Conservation (phyloP, 2,888 invertebrate genomes). For the Epirrhoe alternata region DNA sequence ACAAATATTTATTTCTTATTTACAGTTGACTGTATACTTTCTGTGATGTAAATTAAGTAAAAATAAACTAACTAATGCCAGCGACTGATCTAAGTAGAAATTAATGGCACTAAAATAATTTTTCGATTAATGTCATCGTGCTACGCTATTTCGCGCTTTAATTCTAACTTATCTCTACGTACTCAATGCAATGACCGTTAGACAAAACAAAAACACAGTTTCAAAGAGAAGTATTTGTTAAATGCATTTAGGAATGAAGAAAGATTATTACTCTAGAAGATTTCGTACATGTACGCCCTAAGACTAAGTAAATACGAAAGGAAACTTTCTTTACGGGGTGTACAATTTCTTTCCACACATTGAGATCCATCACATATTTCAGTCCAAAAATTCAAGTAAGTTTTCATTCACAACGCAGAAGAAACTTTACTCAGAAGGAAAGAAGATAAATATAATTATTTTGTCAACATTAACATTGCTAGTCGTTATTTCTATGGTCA, state of each 20-base stretch:
- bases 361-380: constrained; percentile 43
- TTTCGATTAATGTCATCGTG: constrained; percentile 41
- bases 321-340: constrained; percentile 38
- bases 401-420: constrained; percentile 1
- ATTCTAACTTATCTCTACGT: constrained; percentile 29
- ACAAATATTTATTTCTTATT: constrained; percentile 40
- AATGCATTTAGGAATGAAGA: constrained; percentile 70
- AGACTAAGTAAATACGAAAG: constrained; percentile 35
- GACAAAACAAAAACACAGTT: constrained; percentile 39
- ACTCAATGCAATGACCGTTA: constrained; percentile 23
- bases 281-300: constrained; percentile 31
- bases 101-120: constrained; percentile 66
- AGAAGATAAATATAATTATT: neutral
- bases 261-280: constrained; percentile 45
- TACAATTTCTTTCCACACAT: constrained; percentile 32
- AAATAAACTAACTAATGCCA: constrained; percentile 49
- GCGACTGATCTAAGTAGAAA: constrained; percentile 47
- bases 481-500: constrained; percentile 16
- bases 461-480: constrained; percentile 14
- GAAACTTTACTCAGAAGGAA: neutral
- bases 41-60: constrained; percentile 42
- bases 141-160: constrained; percentile 39
- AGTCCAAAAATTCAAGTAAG: constrained; percentile 19
- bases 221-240: constrained; percentile 49
- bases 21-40: constrained; percentile 29